Conservation (phyloP, 2,113 vertebrate species). For the Rafetus swinhoei region DNA sequence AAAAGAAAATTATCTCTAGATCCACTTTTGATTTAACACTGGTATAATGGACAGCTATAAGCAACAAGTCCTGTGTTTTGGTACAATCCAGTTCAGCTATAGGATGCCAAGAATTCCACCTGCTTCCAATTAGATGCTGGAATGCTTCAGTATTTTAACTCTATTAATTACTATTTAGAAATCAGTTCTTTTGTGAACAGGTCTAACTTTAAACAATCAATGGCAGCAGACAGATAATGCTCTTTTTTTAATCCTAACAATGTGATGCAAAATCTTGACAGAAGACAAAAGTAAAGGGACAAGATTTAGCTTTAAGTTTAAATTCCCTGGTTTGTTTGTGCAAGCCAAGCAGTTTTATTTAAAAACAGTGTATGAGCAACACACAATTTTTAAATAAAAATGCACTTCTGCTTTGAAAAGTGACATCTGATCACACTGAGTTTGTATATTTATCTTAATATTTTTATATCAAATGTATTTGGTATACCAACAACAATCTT, state of each 20-base stretch:
- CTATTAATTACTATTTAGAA: conserved; percentile 64
- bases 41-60: conserved; percentile 21
- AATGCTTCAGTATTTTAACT: conserved; percentile 66
- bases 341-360: fast-evolving
- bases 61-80: conserved; percentile 46
- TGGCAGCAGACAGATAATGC: conserved; percentile 43
- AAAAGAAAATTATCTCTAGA: neutral
- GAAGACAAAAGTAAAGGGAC: neutral
- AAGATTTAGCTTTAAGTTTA: conserved; percentile 1
- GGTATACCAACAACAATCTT: neutral
- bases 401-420: neutral
- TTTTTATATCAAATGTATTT: neutral
- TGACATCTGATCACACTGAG: neutral
- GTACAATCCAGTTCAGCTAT: conserved; percentile 47
- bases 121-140: conserved; percentile 74
- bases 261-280: conserved; percentile 1
- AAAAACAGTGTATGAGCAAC: fast-evolving
- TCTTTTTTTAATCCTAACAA: neutral
- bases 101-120: conserved; percentile 72
- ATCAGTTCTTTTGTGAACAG: conserved; percentile 64
- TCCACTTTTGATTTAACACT: conserved; percentile 5
- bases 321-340: neutral
- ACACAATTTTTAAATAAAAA: neutral
- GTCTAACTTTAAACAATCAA: conserved; percentile 68
- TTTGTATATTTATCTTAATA: neutral